These are phyloP conservation scores for Mormyrus lacerda DNA, from an alignment of 2,113 vertebrate genomes.

Conservation along the genomic window DNA sequence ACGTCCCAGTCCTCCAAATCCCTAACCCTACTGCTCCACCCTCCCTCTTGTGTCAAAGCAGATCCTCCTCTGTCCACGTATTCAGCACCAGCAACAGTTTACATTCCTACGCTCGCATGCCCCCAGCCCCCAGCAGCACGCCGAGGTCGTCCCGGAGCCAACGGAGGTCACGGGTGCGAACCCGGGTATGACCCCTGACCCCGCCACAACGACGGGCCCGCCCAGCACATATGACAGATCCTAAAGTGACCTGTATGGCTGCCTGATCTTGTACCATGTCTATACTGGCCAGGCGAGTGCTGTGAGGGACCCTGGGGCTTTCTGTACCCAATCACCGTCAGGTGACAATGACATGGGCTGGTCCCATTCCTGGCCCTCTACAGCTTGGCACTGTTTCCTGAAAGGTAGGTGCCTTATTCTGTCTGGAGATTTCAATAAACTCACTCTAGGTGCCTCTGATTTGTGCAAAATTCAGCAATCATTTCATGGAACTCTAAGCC, in stretches of 20 bases:
- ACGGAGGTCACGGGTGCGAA: slow-evolving; percentile 72
- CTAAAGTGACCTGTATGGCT: not conserved
- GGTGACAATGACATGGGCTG: slow-evolving; percentile 96
- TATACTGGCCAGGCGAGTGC: slow-evolving; percentile 67
- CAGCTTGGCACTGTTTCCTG: slow-evolving; percentile 93
- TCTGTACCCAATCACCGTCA: slow-evolving; percentile 91
- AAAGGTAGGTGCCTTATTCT: slow-evolving; percentile 70
- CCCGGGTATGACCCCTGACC: slow-evolving; percentile 49
- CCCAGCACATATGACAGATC: not conserved
- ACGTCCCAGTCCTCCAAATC: slow-evolving; percentile 26
- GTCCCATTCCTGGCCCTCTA: slow-evolving; percentile 95
- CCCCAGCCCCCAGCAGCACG: slow-evolving; percentile 74
- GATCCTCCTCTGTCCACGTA: slow-evolving; percentile 94
- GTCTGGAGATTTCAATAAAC: not conserved
- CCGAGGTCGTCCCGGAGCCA: slow-evolving; percentile 69
- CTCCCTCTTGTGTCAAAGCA: slow-evolving; percentile 30
- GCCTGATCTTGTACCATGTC: not conserved
- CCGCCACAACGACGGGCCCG: not conserved
- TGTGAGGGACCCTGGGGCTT: slow-evolving; percentile 90
- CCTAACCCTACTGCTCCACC: not conserved
- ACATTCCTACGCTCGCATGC: slow-evolving; percentile 98
- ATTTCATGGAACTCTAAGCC: not conserved
- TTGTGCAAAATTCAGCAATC: not conserved
- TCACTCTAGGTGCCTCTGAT: not conserved
- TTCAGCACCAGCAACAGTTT: slow-evolving; percentile 99